Percentiles rank a stretch among this genome's conserved stretches.
phyloP scores from a whole-genome alignment of 2,888 invertebrate species.

The Glomeris marginata region DNA sequence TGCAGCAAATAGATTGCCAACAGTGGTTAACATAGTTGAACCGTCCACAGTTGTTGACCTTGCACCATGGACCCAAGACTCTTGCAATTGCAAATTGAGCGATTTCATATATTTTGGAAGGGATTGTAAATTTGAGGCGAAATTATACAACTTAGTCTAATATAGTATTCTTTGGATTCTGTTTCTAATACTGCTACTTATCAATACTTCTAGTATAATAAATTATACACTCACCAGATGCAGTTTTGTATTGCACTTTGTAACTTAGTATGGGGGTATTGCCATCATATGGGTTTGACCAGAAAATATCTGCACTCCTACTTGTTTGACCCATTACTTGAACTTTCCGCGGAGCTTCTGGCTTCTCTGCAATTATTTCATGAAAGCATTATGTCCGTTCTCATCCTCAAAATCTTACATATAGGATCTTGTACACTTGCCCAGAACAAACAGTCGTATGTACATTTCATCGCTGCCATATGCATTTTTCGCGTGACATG shows the following conservation, averaged over 20 bases:
- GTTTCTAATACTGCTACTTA: neutral
- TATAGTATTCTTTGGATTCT: neutral
- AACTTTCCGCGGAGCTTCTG: constrained; percentile 31
- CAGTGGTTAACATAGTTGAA: neutral
- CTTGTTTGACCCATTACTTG: constrained; percentile 29
- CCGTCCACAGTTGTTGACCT: constrained; percentile 8
- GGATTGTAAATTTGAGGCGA: neutral
- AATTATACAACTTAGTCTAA: neutral
- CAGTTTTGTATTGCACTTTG: constrained; percentile 32
- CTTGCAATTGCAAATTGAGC: neutral
- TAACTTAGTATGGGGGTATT: constrained; percentile 28
- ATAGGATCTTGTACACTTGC: neutral
- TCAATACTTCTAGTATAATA: too few species aligned
- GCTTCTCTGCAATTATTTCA: constrained; percentile 28
- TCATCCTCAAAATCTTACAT: neutral
- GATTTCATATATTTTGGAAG: neutral
- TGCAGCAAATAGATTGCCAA: constrained; percentile 9
- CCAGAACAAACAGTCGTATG: constrained; percentile 8
- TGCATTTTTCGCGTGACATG: constrained; percentile 11
- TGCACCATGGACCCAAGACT: constrained; percentile 5
- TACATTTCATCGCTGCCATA: constrained; percentile 11
- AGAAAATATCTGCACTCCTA: constrained; percentile 30
- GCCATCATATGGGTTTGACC: constrained; percentile 32
- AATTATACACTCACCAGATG: constrained; percentile 23
- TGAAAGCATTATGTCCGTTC: neutral